Evolutionary conservation across 92 coral and sea anemone species (phyloP).

Genomic region (Porites divaricata): DNA sequence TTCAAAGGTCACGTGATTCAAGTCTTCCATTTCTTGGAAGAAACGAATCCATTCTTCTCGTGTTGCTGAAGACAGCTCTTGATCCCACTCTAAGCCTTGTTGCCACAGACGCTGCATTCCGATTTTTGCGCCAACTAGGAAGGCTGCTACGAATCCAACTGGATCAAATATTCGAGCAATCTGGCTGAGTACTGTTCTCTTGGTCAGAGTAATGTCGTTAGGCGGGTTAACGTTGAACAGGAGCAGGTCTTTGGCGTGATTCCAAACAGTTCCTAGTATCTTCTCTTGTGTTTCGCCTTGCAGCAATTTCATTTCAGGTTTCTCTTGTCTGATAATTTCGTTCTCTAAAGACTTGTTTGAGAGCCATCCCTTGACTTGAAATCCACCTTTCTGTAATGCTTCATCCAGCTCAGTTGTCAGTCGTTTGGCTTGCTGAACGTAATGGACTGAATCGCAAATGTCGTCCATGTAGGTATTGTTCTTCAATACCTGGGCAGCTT

Average conservation of each 20-base stretch:
- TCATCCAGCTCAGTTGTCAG: slow-evolving; percentile 66
- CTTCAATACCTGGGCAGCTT: slow-evolving; percentile 61
- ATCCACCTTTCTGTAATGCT: slow-evolving; percentile 65
- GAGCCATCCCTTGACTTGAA: slow-evolving; percentile 71
- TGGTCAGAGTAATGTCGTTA: slow-evolving; percentile 31
- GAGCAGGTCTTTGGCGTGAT: slow-evolving; percentile 33
- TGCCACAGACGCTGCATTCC: slow-evolving; percentile 66
- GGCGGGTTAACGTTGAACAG: slow-evolving; percentile 53
- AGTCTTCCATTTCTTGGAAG: slow-evolving; percentile 62
- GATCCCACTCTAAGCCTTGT: slow-evolving; percentile 70
- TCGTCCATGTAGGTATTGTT: slow-evolving; percentile 74
- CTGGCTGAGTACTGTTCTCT: slow-evolving; percentile 46
- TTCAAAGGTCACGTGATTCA: slow-evolving; percentile 61
- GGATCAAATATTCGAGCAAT: slow-evolving; percentile 51
- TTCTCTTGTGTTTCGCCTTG: slow-evolving; percentile 50
- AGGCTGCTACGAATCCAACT: slow-evolving; percentile 63
- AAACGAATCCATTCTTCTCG: slow-evolving; percentile 54
- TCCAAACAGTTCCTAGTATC: slow-evolving; percentile 68
- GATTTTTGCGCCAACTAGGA: slow-evolving; percentile 63
- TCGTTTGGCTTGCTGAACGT: slow-evolving; percentile 49
- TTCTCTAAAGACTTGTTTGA: slow-evolving; percentile 40
- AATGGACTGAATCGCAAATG: slow-evolving; percentile 60
- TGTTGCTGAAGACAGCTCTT: slow-evolving; percentile 42
- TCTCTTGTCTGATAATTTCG: slow-evolving; percentile 15
- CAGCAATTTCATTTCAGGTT: slow-evolving; percentile 5